Conservation (phyloP, 2,113 vertebrate genomes). For the Muscicapa adusta region DNA sequence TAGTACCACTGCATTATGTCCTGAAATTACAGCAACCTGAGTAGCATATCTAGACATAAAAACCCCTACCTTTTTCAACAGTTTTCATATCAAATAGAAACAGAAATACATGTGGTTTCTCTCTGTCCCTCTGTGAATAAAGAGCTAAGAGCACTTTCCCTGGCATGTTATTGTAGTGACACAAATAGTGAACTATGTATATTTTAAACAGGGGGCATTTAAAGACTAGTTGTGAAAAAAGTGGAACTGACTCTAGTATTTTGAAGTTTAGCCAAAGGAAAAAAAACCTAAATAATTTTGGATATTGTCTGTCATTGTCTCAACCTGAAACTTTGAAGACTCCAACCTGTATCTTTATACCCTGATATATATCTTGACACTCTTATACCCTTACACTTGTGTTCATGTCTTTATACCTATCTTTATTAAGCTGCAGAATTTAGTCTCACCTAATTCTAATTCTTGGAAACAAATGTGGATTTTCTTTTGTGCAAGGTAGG, state of each 20-base stretch:
- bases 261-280: background rate
- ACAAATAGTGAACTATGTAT: background rate
- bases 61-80: background rate
- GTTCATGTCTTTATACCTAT: background rate
- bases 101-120: background rate
- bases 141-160: background rate
- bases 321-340: background rate
- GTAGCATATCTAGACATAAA: background rate
- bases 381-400: background rate
- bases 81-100: rapidly evolving
- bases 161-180: background rate
- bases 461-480: background rate
- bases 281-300: background rate
- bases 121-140: background rate
- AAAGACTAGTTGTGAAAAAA: background rate
- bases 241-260: background rate
- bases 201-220: background rate
- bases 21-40: background rate
- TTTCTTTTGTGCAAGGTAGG: background rate
- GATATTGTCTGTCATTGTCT: background rate
- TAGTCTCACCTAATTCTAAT: background rate
- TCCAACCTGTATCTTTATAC: background rate
- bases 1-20: background rate
- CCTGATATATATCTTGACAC: background rate
- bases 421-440: background rate